Base-by-base conservation (phyloP, 1,140 invertebrate species). In the Marisa cornuarietis region DNA sequence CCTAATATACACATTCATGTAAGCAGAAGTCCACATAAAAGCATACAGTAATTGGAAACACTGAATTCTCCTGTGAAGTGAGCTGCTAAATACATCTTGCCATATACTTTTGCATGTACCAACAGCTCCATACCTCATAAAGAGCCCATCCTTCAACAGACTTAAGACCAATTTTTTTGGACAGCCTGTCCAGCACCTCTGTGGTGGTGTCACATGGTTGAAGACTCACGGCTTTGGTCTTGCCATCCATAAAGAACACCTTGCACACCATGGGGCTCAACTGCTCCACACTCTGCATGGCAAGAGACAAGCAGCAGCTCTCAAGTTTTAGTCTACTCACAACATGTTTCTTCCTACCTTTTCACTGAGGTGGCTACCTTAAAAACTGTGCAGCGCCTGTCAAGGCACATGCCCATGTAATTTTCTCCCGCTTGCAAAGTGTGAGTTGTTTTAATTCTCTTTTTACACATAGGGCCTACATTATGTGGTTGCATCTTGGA, bases 141-240 rank as follows among this genome's bases (percentile, higher is more conserved):
- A 99, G 95, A 0, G 97, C 96, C 97, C 97, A 99, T 54, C 97
- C 97, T 82, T 98, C 96, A 4, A 96, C 91, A 69, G 94, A 95
- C 79, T 93, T 91, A 13, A 98, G 93, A 54, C 95, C 95, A 68
- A 98, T 93, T 88, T 97, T 96, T 87, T 97, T 96, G 0, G 96
- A 96, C 22, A 99, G 92, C 85, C 96, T 96, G 9, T 94, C 93
- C 16, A 97, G 95, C 0, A 97, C 96, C 87, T 98, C 96, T 9
- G 94, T 94, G 0, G 96, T 97, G 8, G 97, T 98, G 86, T 98
- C 97, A 3, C 96, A 96, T 0, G 97, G 96, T 92, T 98, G 96
- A 20, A 98, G 95, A 89, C 98, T 97, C 62, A 99, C 96, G 0
- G 97, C 97, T 91, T 98, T 98, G 0, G 96, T 98, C 76, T 97